Percentiles rank a stretch among this genome's conserved stretches.
phyloP scores from a whole-genome alignment of 2,113 vertebrate species.

The Thermophis baileyi region DNA sequence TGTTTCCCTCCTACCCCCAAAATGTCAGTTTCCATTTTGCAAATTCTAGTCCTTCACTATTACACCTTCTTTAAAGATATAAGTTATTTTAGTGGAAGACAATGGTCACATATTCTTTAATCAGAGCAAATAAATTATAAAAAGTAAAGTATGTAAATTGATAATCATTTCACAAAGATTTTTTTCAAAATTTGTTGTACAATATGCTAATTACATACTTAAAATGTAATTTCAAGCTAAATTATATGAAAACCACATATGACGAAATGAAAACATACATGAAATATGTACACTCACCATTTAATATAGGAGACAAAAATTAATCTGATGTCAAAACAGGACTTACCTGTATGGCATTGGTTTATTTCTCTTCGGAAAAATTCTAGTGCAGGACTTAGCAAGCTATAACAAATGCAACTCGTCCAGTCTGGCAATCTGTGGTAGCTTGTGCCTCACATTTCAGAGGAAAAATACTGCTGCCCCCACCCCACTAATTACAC shows the following conservation, averaged over 20 bases:
- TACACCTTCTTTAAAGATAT: neutral
- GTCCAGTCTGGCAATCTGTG: slow-evolving; percentile 1
- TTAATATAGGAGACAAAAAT: neutral
- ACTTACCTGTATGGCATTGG: neutral
- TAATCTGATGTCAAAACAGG: neutral
- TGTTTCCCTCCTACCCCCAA: neutral
- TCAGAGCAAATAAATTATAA: neutral
- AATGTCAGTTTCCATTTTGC: neutral
- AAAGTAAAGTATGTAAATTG: neutral
- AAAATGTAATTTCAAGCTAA: neutral
- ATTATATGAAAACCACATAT: neutral
- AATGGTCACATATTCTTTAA: neutral
- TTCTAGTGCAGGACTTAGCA: neutral
- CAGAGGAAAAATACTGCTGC: slow-evolving; percentile 18
- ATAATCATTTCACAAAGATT: neutral
- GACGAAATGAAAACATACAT: neutral
- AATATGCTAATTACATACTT: neutral
- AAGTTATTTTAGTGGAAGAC: neutral
- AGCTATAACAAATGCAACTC: slow-evolving; percentile 17
- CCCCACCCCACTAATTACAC: neutral
- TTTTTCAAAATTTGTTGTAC: neutral
- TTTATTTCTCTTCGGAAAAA: slow-evolving; percentile 5
- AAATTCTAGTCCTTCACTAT: neutral
- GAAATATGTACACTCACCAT: neutral
- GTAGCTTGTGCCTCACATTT: neutral